Evolutionary conservation across 2,888 invertebrate genomes (phyloP).

Genomic region (Capitulum mitella): DNA sequence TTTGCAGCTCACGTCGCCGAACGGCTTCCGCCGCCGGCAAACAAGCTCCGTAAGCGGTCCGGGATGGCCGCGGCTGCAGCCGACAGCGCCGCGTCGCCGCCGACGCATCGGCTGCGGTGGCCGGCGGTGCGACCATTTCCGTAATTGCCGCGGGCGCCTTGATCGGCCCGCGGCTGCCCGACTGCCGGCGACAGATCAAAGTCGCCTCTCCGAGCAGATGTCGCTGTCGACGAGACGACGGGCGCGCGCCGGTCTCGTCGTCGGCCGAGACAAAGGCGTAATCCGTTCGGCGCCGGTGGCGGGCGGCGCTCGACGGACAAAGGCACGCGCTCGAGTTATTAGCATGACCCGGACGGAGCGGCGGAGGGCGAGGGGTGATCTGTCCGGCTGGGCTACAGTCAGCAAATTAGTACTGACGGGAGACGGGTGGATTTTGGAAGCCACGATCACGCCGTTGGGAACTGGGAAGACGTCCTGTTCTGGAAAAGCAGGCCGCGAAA

Average conservation of each 20-base stretch:
- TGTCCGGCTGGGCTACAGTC: neutral
- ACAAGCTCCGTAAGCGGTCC: neutral
- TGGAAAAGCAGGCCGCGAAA: too few relatives aligned
- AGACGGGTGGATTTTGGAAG: neutral
- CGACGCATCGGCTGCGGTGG: neutral
- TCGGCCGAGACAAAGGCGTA: neutral
- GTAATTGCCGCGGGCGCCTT: neutral
- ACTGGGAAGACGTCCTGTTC: too few relatives aligned
- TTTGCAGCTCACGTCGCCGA: neutral
- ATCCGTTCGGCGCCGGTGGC: neutral
- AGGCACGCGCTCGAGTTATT: neutral
- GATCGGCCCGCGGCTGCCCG: neutral
- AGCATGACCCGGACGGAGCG: too few relatives aligned
- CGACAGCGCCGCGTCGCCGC: neutral
- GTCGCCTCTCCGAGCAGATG: neutral
- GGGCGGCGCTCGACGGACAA: neutral
- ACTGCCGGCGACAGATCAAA: constrained; percentile 3
- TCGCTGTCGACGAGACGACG: neutral
- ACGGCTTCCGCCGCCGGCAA: neutral
- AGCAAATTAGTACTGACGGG: neutral
- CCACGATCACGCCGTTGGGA: too few relatives aligned
- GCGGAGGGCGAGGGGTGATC: neutral
- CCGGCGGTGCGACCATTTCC: neutral
- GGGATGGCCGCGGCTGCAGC: neutral
- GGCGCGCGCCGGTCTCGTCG: neutral